Evolutionary conservation across 2,888 invertebrate genomes (phyloP).

Genomic region (Archaeoteleia sp.): DNA sequence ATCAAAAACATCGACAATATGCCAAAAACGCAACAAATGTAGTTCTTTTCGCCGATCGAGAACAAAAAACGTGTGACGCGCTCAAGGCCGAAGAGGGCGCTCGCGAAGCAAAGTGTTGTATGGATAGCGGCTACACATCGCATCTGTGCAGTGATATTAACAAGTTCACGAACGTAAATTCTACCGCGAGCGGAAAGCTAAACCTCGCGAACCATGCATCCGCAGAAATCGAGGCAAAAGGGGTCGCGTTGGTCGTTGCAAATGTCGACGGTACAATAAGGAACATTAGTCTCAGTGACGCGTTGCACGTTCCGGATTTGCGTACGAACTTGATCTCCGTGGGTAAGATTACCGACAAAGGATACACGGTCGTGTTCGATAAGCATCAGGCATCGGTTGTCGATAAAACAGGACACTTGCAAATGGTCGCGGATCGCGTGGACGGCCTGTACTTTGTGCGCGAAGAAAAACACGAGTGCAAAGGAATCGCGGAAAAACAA

Average conservation of each 20-base stretch:
- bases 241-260: slow-evolving; percentile 14
- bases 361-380: slow-evolving; percentile 8
- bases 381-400: slow-evolving; percentile 5
- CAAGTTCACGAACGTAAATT: slow-evolving; percentile 3
- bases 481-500: neutral
- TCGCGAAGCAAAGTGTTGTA: slow-evolving; percentile 11
- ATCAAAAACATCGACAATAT: neutral
- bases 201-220: slow-evolving; percentile 11
- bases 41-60: neutral
- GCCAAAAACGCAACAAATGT: neutral
- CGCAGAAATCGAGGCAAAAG: slow-evolving; percentile 13
- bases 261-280: neutral
- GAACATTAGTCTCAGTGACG: slow-evolving; percentile 6
- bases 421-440: slow-evolving; percentile 17
- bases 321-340: slow-evolving; percentile 25
- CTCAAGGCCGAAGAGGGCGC: neutral
- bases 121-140: slow-evolving; percentile 40
- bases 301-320: slow-evolving; percentile 21
- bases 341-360: slow-evolving; percentile 20
- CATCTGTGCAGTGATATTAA: slow-evolving; percentile 37
- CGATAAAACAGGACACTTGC: neutral
- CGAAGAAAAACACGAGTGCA: neutral
- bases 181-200: slow-evolving; percentile 10
- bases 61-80: neutral
- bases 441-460: slow-evolving; percentile 15